These are phyloP conservation scores for Stegodyphus mimosarum DNA, from an alignment of 1,140 invertebrate species.

Conservation along the genomic window DNA sequence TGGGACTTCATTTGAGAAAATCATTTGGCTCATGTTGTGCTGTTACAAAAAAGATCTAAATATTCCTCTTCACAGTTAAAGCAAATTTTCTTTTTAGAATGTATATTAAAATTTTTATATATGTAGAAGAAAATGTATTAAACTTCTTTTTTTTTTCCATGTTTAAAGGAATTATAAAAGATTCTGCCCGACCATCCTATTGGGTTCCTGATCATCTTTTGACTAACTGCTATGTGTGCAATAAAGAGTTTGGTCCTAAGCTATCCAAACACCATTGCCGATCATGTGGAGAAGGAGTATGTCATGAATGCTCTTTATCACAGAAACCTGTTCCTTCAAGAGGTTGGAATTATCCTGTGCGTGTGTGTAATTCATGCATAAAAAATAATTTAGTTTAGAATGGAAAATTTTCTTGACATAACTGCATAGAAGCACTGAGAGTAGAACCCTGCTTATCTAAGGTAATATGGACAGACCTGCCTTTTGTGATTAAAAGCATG, in stretches of 20 bases:
- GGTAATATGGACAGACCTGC: no score
- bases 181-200: slow-evolving; percentile 81
- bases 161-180: slow-evolving; percentile 78
- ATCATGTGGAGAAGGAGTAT: slow-evolving; percentile 71
- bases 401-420: background rate
- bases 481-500: no score
- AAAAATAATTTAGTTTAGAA: background rate
- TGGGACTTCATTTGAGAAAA: no score
- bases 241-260: slow-evolving; percentile 72
- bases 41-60: no score
- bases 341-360: slow-evolving; percentile 71
- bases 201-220: slow-evolving; percentile 83
- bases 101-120: no score
- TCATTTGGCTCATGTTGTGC: no score
- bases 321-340: slow-evolving; percentile 68
- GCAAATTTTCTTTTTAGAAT: no score
- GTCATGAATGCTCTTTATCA: slow-evolving; percentile 68
- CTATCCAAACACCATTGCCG: slow-evolving; percentile 81
- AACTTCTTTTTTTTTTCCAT: no score
- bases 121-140: no score
- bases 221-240: slow-evolving; percentile 76
- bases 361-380: slow-evolving; percentile 69
- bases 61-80: no score
- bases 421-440: no score
- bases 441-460: no score